Evolutionary conservation across 64 coral and sea anemone genomes (phyloP).

Genomic region (Montipora cactus): DNA sequence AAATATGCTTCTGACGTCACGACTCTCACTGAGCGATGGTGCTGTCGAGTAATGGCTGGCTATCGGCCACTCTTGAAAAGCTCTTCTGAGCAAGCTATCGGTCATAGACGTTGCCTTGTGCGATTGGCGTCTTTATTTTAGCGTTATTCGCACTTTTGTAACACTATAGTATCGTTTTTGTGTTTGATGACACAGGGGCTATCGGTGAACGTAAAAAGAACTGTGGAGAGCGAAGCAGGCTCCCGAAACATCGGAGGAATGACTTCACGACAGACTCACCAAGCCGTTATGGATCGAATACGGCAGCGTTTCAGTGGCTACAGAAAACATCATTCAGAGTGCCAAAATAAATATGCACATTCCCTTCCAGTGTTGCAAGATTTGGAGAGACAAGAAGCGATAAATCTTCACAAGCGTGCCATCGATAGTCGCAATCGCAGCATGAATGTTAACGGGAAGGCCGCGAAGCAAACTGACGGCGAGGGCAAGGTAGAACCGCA

Average conservation of each 20-base stretch:
- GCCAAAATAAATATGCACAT: conserved; percentile 79
- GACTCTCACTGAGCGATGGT: conserved; percentile 1
- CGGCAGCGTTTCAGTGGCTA: conserved; percentile 80
- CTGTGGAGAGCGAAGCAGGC: conserved; percentile 24
- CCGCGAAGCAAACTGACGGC: conserved; percentile 84
- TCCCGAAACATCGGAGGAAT: conserved; percentile 61
- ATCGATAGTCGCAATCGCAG: conserved; percentile 74
- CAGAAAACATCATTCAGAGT: conserved; percentile 70
- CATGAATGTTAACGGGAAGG: conserved; percentile 71
- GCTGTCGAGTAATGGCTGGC: conserved; percentile 29
- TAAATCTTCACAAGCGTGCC: conserved; percentile 74
- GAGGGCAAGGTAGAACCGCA: conserved; percentile 70
- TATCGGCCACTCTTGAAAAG: conserved; percentile 13
- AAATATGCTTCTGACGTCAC: conserved; percentile 40
- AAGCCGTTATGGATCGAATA: conserved; percentile 80
- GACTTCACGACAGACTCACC: conserved; percentile 64
- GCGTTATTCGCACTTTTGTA: background rate
- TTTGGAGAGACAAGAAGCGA: conserved; percentile 76
- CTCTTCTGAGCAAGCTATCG: background rate
- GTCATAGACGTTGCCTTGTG: background rate
- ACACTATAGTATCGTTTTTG: background rate
- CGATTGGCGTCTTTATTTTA: background rate
- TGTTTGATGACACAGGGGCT: background rate
- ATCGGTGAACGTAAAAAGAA: background rate
- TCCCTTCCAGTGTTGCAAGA: conserved; percentile 65